Percentiles rank a stretch among this genome's conserved stretches.
These are phyloP conservation scores for Apteryx owenii DNA, from an alignment of 2,113 vertebrate species.

Conservation along the genomic window DNA sequence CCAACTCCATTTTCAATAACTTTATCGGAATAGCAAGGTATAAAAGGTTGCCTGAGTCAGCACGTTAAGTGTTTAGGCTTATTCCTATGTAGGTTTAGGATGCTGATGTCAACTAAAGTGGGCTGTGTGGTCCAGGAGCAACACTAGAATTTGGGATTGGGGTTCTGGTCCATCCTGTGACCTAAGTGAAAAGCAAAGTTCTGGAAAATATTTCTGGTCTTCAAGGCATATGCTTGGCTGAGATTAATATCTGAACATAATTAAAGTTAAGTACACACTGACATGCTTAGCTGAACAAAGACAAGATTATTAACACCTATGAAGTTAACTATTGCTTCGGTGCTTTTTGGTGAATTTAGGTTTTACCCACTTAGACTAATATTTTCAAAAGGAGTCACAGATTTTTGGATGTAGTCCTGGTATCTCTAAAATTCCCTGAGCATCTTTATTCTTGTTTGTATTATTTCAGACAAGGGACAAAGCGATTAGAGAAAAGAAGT, in stretches of 20 bases:
- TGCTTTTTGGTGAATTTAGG: not conserved
- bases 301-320: not conserved
- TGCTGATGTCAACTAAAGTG: not conserved
- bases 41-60: not conserved
- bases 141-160: not conserved
- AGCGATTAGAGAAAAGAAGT: not conserved
- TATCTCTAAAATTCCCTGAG: not conserved
- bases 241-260: not conserved
- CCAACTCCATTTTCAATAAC: slow-evolving; percentile 46
- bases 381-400: not conserved
- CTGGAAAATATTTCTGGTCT: not conserved
- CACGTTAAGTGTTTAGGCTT: not conserved
- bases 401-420: not conserved
- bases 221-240: not conserved
- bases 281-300: not conserved
- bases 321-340: not conserved
- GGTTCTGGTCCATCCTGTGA: not conserved
- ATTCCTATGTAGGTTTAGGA: not conserved
- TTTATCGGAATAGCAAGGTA: not conserved
- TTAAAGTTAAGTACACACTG: not conserved
- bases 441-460: not conserved
- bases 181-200: not conserved
- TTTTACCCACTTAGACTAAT: not conserved
- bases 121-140: not conserved
- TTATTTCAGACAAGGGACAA: not conserved